phyloP scores from a whole-genome alignment of 2,797 vertebrate species.

The Triplophysa bombifrons region DNA sequence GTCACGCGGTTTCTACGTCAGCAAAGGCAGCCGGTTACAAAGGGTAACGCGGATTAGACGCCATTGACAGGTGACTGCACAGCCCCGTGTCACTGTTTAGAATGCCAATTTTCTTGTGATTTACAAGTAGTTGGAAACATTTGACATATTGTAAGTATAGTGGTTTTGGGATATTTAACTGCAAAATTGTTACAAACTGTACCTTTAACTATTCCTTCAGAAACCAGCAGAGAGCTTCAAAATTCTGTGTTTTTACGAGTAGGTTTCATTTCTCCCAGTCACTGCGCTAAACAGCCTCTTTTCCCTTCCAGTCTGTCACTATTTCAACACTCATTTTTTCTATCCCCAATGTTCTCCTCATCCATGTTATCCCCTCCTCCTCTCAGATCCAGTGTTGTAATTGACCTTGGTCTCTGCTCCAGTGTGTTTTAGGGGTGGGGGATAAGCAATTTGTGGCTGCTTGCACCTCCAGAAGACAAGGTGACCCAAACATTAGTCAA shows the following conservation, averaged over 20 bases:
- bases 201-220: too few species aligned
- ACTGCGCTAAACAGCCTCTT: not conserved
- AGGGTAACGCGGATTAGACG: too few species aligned
- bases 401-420: conserved; percentile 61
- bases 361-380: conserved; percentile 34
- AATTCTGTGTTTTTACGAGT: not conserved
- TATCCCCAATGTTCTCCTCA: conserved; percentile 23
- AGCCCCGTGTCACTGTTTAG: too few species aligned
- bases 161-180: too few species aligned
- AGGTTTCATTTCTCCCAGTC: not conserved
- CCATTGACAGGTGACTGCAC: too few species aligned
- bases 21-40: too few species aligned
- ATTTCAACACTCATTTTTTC: conserved; percentile 23
- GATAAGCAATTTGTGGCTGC: conserved; percentile 53
- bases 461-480: conserved; percentile 62
- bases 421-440: conserved; percentile 44
- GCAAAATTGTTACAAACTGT: too few species aligned
- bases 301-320: conserved; percentile 2
- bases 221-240: too few species aligned
- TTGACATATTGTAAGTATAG: too few species aligned
- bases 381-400: conserved; percentile 49
- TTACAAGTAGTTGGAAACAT: too few species aligned
- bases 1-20: too few species aligned
- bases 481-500: conserved; percentile 49
- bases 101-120: too few species aligned